phyloP scores from a whole-genome alignment of 2,888 invertebrate genomes.

The Strigamia crassipes region DNA sequence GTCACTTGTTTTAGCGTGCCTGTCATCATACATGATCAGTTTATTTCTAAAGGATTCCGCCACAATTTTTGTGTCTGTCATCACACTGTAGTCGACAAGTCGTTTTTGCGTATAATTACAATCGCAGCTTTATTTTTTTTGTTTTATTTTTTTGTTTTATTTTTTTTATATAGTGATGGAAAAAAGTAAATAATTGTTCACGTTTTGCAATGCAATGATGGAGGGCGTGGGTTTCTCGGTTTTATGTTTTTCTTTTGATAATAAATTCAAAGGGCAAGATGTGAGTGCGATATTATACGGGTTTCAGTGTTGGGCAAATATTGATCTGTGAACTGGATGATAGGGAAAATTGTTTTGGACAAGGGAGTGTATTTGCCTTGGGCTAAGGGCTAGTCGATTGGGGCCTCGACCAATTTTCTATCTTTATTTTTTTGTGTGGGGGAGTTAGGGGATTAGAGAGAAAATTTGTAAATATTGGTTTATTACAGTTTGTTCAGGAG shows the following conservation, averaged over 20 bases:
- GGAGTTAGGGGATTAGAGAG: background rate
- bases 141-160: background rate
- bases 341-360: slow-evolving; percentile 24
- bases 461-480: background rate
- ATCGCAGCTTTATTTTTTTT: background rate
- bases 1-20: slow-evolving; percentile 34
- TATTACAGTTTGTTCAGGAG: background rate
- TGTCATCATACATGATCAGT: slow-evolving; percentile 13
- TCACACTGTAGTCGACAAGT: slow-evolving; percentile 14
- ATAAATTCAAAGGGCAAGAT: slow-evolving; percentile 21
- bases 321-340: slow-evolving; percentile 4
- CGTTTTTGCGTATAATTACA: slow-evolving; percentile 3
- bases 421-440: background rate
- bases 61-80: slow-evolving; percentile 28
- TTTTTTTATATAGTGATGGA: background rate
- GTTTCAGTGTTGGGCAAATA: slow-evolving; percentile 31
- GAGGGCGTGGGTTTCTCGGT: background rate
- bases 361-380: background rate
- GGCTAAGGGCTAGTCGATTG: background rate
- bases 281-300: background rate
- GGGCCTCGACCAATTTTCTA: background rate
- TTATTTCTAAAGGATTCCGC: slow-evolving; percentile 28
- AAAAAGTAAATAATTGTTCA: background rate
- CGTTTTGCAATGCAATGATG: background rate
- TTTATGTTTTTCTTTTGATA: background rate